Evolutionary conservation across 2,888 invertebrate genomes (phyloP).

Genomic region (Malacosoma neustria): DNA sequence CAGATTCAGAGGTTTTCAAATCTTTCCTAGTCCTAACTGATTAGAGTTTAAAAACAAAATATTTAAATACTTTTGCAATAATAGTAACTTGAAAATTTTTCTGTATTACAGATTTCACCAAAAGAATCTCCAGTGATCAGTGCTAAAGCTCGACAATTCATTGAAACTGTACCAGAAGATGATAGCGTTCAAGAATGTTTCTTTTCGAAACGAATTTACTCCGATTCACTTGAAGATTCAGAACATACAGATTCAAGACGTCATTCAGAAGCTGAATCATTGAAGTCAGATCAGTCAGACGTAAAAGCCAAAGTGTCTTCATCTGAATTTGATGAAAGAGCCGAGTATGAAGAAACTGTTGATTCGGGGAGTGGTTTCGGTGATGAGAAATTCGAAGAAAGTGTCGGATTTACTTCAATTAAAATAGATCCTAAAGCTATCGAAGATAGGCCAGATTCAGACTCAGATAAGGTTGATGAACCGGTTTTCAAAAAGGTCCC

Average conservation of each 20-base stretch:
- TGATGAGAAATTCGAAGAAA: slow-evolving; percentile 68
- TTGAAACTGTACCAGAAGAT: slow-evolving; percentile 72
- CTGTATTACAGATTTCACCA: slow-evolving; percentile 38
- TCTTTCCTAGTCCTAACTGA: too few relatives aligned
- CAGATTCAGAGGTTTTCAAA: too few relatives aligned
- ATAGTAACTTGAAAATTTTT: too few relatives aligned
- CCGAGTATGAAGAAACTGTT: slow-evolving; percentile 62
- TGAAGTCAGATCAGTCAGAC: slow-evolving; percentile 70
- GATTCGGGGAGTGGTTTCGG: slow-evolving; percentile 70
- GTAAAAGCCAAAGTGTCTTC: slow-evolving; percentile 62
- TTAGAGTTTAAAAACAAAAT: too few relatives aligned
- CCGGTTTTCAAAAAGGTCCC: slow-evolving; percentile 58
- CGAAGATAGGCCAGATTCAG: slow-evolving; percentile 55
- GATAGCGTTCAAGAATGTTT: slow-evolving; percentile 72
- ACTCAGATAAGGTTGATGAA: slow-evolving; percentile 44
- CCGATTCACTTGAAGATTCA: slow-evolving; percentile 68
- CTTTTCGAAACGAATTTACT: slow-evolving; percentile 69
- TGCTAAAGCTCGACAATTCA: slow-evolving; percentile 68
- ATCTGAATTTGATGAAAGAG: slow-evolving; percentile 67
- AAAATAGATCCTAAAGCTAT: slow-evolving; percentile 43
- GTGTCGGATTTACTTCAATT: slow-evolving; percentile 57
- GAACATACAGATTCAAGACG: slow-evolving; percentile 67
- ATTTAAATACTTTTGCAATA: too few relatives aligned
- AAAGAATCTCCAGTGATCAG: slow-evolving; percentile 69
- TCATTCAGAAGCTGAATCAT: slow-evolving; percentile 67